Conservation (phyloP, 2,888 invertebrate species). For the Cryptus armator region DNA sequence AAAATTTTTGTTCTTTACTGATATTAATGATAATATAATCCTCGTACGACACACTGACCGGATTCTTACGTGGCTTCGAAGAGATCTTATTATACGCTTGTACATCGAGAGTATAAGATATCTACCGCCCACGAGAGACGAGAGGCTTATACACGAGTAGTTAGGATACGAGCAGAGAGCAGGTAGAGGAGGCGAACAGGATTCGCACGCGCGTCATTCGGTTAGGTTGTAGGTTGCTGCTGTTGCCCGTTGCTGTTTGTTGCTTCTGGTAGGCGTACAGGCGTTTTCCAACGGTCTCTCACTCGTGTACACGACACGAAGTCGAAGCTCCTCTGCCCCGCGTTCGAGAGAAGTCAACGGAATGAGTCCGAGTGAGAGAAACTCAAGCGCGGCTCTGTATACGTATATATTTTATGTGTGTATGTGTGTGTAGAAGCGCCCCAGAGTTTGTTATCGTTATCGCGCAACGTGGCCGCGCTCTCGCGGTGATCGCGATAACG, state of each 20-base stretch:
- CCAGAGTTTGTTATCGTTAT: constrained; percentile 82
- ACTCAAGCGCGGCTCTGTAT: constrained; percentile 35
- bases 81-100: neutral
- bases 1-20: neutral
- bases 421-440: constrained; percentile 64
- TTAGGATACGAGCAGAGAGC: constrained; percentile 39
- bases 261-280: constrained; percentile 66
- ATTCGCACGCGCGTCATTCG: constrained; percentile 60
- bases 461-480: constrained; percentile 80
- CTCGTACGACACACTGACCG: constrained; percentile 52
- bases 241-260: constrained; percentile 44
- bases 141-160: neutral
- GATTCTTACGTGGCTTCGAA: constrained; percentile 15
- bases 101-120: constrained; percentile 17
- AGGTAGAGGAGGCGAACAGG: constrained; percentile 53
- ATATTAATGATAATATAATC: constrained; percentile 11
- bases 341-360: constrained; percentile 38
- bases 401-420: neutral
- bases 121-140: constrained; percentile 29
- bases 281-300: constrained; percentile 60
- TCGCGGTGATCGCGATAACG: constrained; percentile 80
- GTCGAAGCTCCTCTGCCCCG: constrained; percentile 46
- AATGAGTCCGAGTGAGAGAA: constrained; percentile 50
- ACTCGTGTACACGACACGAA: constrained; percentile 61
- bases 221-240: constrained; percentile 60